Evolutionary conservation across 2,113 vertebrate genomes (phyloP).

Genomic region (Pygoscelis antarcticus): DNA sequence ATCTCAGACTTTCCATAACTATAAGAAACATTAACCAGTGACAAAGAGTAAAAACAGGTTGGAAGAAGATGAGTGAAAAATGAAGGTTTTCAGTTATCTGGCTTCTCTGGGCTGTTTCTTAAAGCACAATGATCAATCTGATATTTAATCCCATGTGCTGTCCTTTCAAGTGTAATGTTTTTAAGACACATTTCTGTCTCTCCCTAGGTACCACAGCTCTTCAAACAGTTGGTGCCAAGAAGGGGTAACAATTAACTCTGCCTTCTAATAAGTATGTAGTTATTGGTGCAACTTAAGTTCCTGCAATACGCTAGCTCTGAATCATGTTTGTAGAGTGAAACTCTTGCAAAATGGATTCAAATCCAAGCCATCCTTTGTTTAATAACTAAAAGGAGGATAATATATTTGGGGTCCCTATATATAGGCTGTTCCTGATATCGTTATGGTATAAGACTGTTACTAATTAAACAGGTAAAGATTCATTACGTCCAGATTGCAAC

Average conservation of each 20-base stretch:
- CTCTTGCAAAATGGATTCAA: neutral
- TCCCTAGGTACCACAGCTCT: neutral
- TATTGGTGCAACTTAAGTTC: neutral
- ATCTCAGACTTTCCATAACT: neutral
- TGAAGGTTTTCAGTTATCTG: neutral
- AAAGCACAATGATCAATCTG: neutral
- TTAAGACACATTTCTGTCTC: neutral
- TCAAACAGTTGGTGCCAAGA: neutral
- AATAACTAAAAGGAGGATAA: neutral
- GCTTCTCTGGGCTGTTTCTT: neutral
- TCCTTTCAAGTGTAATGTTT: neutral
- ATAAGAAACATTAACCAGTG: neutral
- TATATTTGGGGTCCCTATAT: neutral
- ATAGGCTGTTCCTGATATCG: neutral
- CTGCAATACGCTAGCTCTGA: neutral
- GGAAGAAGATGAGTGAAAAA: neutral
- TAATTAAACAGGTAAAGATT: neutral
- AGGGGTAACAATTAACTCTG: neutral
- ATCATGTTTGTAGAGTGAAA: neutral
- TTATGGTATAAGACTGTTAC: neutral
- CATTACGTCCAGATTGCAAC: neutral
- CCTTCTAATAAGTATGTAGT: neutral
- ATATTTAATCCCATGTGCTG: neutral
- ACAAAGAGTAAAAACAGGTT: neutral
- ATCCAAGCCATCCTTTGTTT: neutral